phyloP scores from a whole-genome alignment of 2,113 vertebrate species.

The Oxyura jamaicensis region DNA sequence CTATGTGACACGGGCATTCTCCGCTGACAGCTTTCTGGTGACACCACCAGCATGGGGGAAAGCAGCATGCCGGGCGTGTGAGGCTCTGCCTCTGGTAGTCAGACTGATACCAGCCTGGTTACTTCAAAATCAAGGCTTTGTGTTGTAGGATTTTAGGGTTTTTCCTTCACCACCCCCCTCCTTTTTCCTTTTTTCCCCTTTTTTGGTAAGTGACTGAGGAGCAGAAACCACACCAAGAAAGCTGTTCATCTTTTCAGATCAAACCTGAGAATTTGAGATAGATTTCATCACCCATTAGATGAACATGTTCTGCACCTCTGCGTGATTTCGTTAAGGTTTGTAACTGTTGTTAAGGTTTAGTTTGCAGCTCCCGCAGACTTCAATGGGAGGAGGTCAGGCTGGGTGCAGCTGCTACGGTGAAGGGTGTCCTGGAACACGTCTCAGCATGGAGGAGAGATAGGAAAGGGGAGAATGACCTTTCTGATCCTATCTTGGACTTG shows the following conservation, averaged over 20 bases:
- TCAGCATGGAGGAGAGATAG: neutral
- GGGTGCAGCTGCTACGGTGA: neutral
- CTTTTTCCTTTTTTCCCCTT: no score
- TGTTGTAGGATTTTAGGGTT: neutral
- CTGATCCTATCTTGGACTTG: neutral
- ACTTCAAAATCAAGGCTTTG: neutral
- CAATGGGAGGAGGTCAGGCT: rapidly evolving
- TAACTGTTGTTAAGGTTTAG: no score
- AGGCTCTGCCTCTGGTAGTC: neutral
- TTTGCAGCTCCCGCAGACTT: neutral
- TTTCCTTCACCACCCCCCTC: neutral
- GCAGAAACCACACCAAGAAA: neutral
- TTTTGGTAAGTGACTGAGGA: neutral
- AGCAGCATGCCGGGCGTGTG: neutral
- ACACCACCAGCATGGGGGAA: neutral
- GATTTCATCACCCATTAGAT: constrained; percentile 13
- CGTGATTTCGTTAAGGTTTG: neutral
- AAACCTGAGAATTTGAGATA: neutral
- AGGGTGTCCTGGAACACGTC: neutral
- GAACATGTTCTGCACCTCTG: neutral
- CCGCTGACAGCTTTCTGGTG: neutral
- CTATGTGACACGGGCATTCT: rapidly evolving
- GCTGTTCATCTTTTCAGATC: neutral
- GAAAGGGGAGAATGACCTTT: neutral
- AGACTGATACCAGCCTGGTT: neutral